Conservation (phyloP, 2,888 invertebrate species). For the Exocentrus adspersus region DNA sequence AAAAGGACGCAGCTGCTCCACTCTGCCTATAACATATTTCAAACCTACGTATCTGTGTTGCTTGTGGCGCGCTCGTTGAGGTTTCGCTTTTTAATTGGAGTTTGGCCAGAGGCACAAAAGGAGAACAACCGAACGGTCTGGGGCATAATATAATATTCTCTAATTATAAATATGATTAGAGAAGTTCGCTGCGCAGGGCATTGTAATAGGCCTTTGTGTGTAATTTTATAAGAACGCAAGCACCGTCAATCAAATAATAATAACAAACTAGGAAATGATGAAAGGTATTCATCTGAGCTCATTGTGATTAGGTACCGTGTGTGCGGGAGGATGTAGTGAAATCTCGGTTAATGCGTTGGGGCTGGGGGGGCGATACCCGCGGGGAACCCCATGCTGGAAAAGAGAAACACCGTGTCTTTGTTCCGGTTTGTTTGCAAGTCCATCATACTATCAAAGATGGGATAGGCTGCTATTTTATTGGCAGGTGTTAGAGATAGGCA, state of each 20-base stretch:
- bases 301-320: slow-evolving; percentile 12
- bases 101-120: slow-evolving; percentile 45
- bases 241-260: slow-evolving; percentile 43
- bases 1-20: slow-evolving; percentile 35
- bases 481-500: no score
- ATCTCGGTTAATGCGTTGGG: neutral
- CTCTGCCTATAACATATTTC: slow-evolving; percentile 41
- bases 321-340: slow-evolving; percentile 14
- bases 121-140: slow-evolving; percentile 38
- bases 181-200: slow-evolving; percentile 35
- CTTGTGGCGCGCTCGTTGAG: slow-evolving; percentile 29
- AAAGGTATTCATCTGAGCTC: slow-evolving; percentile 38
- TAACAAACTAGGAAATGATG: slow-evolving; percentile 40
- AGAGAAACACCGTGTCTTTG: no score
- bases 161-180: slow-evolving; percentile 52
- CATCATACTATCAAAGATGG: no score
- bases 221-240: slow-evolving; percentile 30
- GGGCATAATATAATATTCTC: slow-evolving; percentile 50
- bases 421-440: no score
- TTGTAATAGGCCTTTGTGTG: slow-evolving; percentile 40
- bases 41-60: slow-evolving; percentile 33
- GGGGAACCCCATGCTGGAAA: no score
- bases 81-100: slow-evolving; percentile 45
- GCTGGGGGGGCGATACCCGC: no score
- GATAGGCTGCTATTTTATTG: no score